Conservation (phyloP, 2,797 vertebrate genomes). For the Taenioides sp. region DNA sequence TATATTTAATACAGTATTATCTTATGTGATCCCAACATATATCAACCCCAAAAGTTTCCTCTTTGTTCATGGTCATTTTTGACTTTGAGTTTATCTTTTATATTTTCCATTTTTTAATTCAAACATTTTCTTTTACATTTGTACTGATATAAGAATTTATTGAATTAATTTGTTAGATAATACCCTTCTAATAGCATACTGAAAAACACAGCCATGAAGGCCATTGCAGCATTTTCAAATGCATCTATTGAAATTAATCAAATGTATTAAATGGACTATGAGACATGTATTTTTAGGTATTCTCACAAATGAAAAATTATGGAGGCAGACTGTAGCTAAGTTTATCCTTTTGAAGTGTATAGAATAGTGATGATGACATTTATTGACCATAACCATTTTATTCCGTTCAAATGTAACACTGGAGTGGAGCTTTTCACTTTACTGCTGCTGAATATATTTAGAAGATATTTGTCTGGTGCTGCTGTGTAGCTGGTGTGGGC, state of each 20-base stretch:
- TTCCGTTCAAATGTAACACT: not conserved
- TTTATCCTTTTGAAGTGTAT: too few species aligned
- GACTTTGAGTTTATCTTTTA: not conserved
- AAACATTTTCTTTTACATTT: too few species aligned
- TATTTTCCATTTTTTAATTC: not conserved
- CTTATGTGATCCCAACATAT: not conserved
- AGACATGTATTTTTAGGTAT: too few species aligned
- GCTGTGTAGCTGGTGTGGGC: slow-evolving; percentile 46
- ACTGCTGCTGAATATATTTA: slow-evolving; percentile 12
- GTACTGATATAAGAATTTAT: too few species aligned
- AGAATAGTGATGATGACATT: not conserved
- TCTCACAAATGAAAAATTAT: too few species aligned
- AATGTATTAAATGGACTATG: too few species aligned
- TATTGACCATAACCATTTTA: not conserved
- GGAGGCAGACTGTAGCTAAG: too few species aligned
- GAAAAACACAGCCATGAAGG: too few species aligned
- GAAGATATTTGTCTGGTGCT: slow-evolving; percentile 21
- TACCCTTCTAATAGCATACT: too few species aligned
- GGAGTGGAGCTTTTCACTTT: not conserved
- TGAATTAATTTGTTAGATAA: too few species aligned
- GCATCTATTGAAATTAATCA: too few species aligned
- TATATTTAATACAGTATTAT: not conserved
- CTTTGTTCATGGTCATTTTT: not conserved
- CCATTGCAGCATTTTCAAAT: too few species aligned
- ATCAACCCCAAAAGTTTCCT: not conserved